Base-by-base conservation (phyloP, 2,888 invertebrate genomes). In the Schrankia costaestrigalis region DNA sequence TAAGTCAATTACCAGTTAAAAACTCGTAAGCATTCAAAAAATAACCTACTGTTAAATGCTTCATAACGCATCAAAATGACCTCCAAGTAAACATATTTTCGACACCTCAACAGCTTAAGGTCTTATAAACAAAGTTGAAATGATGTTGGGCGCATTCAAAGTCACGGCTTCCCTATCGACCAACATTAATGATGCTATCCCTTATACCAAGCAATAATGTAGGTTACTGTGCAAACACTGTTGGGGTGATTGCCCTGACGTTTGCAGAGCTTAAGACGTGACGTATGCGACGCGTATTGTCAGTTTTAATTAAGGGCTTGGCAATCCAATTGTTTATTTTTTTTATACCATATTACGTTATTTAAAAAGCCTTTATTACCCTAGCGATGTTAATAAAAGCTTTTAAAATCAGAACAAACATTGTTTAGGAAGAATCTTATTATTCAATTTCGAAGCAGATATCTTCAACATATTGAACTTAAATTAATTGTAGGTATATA, bases 211-310 rank as follows among this genome's bases (percentile, higher is more conserved):
- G 68, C 63, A 63, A 74, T 74, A 69, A 86, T 85, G 84, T 86
- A 84, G 86, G 86, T 87, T 86, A 87, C 86, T 86, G 83, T 85
- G 86, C 71, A 87, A 87, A 87, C 83, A 86, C 72, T 48, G 43
- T 58, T 50, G 68, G 80, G 85, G 81, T 79, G 64, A 71, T 65
- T 74, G 75, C 62, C 71, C 78, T 75, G 63, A 56, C 47, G 51
- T 52, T 19, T 15, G 15, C 51, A 50, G 41, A 36, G 56, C 42
- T 54, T 58, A 70, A 71, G 72, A 67, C 53, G 58, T 38, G 42
- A 56, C 41, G 36, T 42, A 38, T 29, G 57, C 59, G 46, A 65
- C 70, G 49, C 63, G 65, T 66, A 63, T 61, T 63, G 56, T 62
- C 64, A 57, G 56, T 60, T 67, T 69, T 69, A 67, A 66, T 71